Evolutionary conservation across 2,113 vertebrate species (phyloP).

Genomic region (Notechis scutatus): DNA sequence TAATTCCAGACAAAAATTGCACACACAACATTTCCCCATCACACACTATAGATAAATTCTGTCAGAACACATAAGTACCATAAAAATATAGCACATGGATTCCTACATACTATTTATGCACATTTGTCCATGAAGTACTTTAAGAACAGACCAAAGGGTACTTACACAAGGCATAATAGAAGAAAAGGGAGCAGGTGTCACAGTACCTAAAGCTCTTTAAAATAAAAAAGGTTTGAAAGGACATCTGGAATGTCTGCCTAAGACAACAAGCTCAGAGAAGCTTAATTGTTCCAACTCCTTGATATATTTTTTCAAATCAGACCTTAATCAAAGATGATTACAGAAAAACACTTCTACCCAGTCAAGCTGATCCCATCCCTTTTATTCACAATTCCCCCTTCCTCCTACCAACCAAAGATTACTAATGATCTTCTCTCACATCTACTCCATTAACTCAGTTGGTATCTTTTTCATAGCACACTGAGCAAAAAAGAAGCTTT

Average conservation of each 20-base stretch:
- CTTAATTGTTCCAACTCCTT: neutral
- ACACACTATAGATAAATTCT: neutral
- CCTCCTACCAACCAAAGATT: neutral
- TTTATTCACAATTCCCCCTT: neutral
- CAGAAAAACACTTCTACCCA: neutral
- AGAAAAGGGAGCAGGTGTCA: neutral
- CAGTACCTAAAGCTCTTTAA: neutral
- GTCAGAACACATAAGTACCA: neutral
- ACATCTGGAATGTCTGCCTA: neutral
- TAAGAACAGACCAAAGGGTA: neutral
- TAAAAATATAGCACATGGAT: neutral
- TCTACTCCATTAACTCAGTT: neutral
- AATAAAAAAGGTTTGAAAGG: neutral
- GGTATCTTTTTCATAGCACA: neutral
- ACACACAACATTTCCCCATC: neutral
- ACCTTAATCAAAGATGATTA: neutral
- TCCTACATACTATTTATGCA: neutral
- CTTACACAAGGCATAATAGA: neutral
- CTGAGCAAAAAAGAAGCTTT: neutral
- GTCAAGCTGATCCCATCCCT: neutral
- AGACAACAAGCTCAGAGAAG: neutral
- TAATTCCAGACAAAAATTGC: neutral
- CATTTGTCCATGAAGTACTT: neutral
- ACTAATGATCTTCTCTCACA: neutral
- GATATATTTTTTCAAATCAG: neutral